Evolutionary conservation across 1,140 invertebrate genomes (phyloP).

Genomic region (Euwallacea similis): DNA sequence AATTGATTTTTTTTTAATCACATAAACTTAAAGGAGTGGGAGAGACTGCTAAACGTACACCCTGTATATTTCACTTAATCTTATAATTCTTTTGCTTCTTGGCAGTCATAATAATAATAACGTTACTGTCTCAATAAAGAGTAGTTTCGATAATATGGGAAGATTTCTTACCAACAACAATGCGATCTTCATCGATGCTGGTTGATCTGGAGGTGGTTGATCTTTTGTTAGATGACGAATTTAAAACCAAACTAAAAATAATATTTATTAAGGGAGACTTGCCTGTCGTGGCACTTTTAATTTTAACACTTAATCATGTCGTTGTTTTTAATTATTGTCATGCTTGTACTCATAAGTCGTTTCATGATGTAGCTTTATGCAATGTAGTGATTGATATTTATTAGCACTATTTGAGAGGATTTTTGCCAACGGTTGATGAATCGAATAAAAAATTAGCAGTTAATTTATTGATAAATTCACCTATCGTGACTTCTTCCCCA

Average conservation of each 20-base stretch:
- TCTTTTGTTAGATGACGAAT: conserved; percentile 20
- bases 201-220: conserved; percentile 6
- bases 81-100: not conserved
- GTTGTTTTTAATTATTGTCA: too few species aligned
- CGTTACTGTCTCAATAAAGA: not conserved
- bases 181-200: conserved; percentile 13
- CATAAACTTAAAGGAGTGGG: too few species aligned
- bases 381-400: too few species aligned
- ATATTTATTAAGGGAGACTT: too few species aligned
- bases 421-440: too few species aligned
- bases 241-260: conserved; percentile 17
- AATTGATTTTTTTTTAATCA: too few species aligned
- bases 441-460: not conserved
- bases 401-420: too few species aligned
- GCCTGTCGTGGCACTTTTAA: too few species aligned
- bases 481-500: conserved; percentile 21
- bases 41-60: not conserved
- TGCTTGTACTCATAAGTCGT: too few species aligned
- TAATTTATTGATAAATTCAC: not conserved
- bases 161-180: conserved; percentile 24
- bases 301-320: too few species aligned
- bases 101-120: not conserved
- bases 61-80: not conserved
- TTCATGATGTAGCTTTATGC: too few species aligned
- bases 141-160: not conserved